Conservation (phyloP, 2,797 vertebrate species). For the Threskiornis aethiopicus region DNA sequence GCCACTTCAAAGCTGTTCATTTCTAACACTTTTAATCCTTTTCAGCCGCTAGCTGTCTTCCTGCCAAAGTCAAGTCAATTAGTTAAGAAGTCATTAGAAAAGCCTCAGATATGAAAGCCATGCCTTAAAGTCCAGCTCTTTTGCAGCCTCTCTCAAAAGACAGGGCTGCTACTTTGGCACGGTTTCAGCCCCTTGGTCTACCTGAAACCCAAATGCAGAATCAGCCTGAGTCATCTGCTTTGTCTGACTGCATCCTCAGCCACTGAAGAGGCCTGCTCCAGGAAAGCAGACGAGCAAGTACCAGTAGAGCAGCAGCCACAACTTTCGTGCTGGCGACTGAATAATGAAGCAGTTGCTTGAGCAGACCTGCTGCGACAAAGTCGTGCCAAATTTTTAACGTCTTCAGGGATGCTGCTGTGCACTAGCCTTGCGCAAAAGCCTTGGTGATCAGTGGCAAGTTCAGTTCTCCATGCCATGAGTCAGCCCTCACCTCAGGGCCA, state of each 20-base stretch:
- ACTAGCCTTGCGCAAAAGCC: not conserved
- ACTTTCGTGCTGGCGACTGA: not conserved
- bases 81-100: conserved; percentile 74
- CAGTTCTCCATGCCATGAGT: not conserved
- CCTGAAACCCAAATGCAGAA: not conserved
- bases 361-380: not conserved
- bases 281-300: not conserved
- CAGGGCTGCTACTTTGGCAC: not conserved
- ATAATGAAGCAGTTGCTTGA: not conserved
- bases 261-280: not conserved
- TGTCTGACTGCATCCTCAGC: not conserved
- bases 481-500: not conserved
- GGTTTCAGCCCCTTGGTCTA: not conserved
- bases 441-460: not conserved
- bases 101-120: conserved; percentile 51
- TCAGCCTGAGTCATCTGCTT: not conserved
- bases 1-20: conserved; percentile 72
- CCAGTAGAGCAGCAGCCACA: not conserved
- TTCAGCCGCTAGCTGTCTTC: conserved; percentile 65
- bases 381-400: not conserved
- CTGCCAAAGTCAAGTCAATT: conserved; percentile 68
- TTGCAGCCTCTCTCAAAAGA: not conserved
- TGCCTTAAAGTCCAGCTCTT: conserved; percentile 38
- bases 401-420: not conserved
- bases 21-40: conserved; percentile 70